Base-by-base conservation (phyloP, 2,113 vertebrate genomes). In the Ranitomeya variabilis region DNA sequence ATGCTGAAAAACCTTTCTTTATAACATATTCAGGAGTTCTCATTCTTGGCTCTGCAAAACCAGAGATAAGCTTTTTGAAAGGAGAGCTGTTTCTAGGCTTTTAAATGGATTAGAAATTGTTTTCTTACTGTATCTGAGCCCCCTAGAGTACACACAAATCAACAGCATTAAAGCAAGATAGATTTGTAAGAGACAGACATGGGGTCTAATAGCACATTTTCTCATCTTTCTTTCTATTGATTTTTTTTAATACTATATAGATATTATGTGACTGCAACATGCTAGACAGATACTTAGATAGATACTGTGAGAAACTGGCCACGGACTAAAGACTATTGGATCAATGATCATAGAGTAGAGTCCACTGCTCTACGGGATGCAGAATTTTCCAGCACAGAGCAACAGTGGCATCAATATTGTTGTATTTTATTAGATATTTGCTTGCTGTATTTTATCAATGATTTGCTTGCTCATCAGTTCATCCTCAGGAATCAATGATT, bases 41-140 rank as follows among this genome's bases (percentile, higher is more conserved):
- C 26, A 76, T 76, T 85, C 69, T 85, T 59, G 14, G 69, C 54
- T 83, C 83, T 85, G 69, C 69, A 85, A 21, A 60, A 85, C 83
- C 69, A 76, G 18, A 85, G 83, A 85, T 74, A 85, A 85, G 67
- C 83, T 85, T 74, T 69, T 59, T 73, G 69, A 54, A 74, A 55
- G 55, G 15, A 73, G 15, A 54, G 15, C 55, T 9, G 67, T 26
- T 55, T 85, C 15, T 31, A 59, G 69, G 66, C 13, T 74, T 74
- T 85, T 74, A 73, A 74, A 69, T 59, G 67, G 54, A 73, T 85
- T 85, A 37, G 13, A 31, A 59, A 52, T 85, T 60, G 83, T 85
- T 74, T 67, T 85, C 69, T 59, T 60, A 55, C 26, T 85, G 69
- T 60, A 76, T 59, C 23, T 37, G 23, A 76, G 60, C 67, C 52